Base-by-base conservation (phyloP, 1,140 invertebrate species). In the Dendrolimus punctatus region DNA sequence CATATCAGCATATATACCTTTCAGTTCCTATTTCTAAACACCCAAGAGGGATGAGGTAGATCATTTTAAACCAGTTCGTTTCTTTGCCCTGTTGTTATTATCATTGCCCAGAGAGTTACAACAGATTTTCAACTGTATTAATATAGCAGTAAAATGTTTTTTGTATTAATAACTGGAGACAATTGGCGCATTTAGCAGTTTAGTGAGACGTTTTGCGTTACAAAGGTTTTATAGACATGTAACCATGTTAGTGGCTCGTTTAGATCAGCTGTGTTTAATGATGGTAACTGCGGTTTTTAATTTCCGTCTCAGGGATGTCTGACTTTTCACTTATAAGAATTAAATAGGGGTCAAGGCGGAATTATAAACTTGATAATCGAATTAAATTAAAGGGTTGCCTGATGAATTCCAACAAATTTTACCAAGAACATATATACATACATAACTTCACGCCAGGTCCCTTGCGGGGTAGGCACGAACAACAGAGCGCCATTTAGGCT, bases 41-140 rank as follows among this genome's bases (percentile, higher is more conserved):
- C 41, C 40, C 3, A 9, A 40, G 48, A 51, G 8, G 57, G 55
- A 58, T 45, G 55, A 51, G 53, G 59, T 23, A 49, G 73, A 39
- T 67, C 80, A 62, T 39, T 56, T 69, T 70, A 72, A 53, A 63
- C 50, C 69, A 73, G 80, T 51, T n/a, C 60, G 37, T 55, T 75
- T 76, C 73, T 79, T 75, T 73, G 66, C 65, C 60, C 65, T 76
- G 72, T 78, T 81, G 76, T 81, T 80, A 80, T 80, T 76, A 80
- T 81, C 73, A 74, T 71, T 58, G 71, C 53, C 58, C 58, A 61
- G 53, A 59, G 48, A 39, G 53, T 66, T 53, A 48, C 54, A 55
- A 67, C 61, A 52, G 49, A 81, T 63, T 70, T 70, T 80, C 52
- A 63, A 69, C 72, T 76, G 58, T 80, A 62, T 51, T 37, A 42